Conservation (phyloP, 2,888 invertebrate genomes). For the Sesia bembeciformis region DNA sequence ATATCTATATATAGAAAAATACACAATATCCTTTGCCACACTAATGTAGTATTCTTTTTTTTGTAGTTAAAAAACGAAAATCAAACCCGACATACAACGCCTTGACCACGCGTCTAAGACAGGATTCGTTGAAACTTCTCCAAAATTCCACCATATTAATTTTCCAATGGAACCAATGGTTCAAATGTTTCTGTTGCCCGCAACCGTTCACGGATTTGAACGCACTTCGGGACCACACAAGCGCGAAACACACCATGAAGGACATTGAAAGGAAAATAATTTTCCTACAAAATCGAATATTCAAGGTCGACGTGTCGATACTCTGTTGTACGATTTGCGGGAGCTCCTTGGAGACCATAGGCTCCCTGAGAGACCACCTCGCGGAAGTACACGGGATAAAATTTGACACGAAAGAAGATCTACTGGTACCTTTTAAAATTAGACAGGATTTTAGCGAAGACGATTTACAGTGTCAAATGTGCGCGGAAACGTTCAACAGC, state of each 20-base stretch:
- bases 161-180: slow-evolving; percentile 60
- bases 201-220: slow-evolving; percentile 41
- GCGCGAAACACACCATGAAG: slow-evolving; percentile 26
- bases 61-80: too few species aligned
- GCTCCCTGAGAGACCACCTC: slow-evolving; percentile 30
- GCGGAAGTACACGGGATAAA: slow-evolving; percentile 23
- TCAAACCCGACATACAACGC: too few species aligned
- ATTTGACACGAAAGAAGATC: slow-evolving; percentile 30
- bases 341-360: slow-evolving; percentile 17
- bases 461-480: slow-evolving; percentile 43
- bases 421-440: slow-evolving; percentile 46
- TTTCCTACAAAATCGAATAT: slow-evolving; percentile 39
- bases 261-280: slow-evolving; percentile 50
- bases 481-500: slow-evolving; percentile 29
- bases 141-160: slow-evolving; percentile 46
- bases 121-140: slow-evolving; percentile 68
- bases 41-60: too few species aligned
- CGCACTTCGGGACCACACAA: slow-evolving; percentile 31
- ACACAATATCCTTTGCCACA: too few species aligned
- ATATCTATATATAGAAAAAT: too few species aligned
- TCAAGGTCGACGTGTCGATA: slow-evolving; percentile 51
- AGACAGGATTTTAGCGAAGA: slow-evolving; percentile 17
- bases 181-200: slow-evolving; percentile 52
- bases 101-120: slow-evolving; percentile 24
- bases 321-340: slow-evolving; percentile 44